phyloP scores from a whole-genome alignment of 2,797 vertebrate species.

The Chelonia mydas region DNA sequence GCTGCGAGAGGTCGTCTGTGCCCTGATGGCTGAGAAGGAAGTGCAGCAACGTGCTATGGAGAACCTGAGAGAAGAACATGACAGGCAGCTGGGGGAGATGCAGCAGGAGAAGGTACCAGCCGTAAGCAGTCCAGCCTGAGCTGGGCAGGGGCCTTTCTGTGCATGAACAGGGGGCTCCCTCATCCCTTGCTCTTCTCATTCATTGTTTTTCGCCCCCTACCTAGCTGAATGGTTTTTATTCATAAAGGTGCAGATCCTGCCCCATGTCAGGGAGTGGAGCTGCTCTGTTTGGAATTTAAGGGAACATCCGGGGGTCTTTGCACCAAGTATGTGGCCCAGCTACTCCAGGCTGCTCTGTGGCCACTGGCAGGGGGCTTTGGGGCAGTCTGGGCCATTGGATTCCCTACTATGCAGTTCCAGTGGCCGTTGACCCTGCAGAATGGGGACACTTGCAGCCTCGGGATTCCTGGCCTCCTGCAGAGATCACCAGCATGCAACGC shows the following conservation, averaged over 20 bases:
- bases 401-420: no score
- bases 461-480: not conserved
- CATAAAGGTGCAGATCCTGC: not conserved
- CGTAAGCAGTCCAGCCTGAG: not conserved
- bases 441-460: not conserved
- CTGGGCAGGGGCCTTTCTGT: no score
- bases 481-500: no score
- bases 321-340: not conserved
- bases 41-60: constrained; percentile 36
- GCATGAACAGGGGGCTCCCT: not conserved
- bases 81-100: constrained; percentile 43
- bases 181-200: not conserved
- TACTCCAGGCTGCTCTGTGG: not conserved
- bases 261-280: not conserved
- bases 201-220: not conserved
- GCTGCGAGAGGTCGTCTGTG: constrained; percentile 56
- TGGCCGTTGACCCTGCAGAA: not conserved
- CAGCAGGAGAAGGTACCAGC: constrained; percentile 58
- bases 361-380: not conserved
- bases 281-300: not conserved
- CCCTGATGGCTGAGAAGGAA: constrained; percentile 70
- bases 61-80: constrained; percentile 62
- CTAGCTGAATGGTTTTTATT: not conserved
- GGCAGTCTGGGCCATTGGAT: not conserved
- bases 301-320: not conserved